Percentiles rank a stretch among this genome's conserved stretches.
These are phyloP conservation scores for Rostrhamus sociabilis DNA, from an alignment of 2,797 vertebrate genomes.

Conservation along the genomic window DNA sequence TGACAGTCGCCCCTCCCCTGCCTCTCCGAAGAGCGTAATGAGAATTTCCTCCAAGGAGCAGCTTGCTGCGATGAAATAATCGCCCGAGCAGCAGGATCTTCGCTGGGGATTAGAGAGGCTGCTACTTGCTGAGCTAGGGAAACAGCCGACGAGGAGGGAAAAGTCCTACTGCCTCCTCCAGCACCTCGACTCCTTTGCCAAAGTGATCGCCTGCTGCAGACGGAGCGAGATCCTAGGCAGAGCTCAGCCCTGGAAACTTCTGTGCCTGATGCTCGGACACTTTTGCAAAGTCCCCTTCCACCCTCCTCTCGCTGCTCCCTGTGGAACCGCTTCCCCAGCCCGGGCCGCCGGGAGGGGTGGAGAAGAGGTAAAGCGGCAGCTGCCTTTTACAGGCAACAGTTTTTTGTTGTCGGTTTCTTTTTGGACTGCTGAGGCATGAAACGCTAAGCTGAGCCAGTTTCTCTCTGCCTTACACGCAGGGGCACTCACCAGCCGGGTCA, in stretches of 20 bases:
- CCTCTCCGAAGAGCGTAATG: constrained; percentile 35
- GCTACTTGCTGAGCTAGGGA: constrained; percentile 51
- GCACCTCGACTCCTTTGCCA: not conserved
- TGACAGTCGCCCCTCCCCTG: constrained; percentile 60
- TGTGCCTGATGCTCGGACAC: not conserved
- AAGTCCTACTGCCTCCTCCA: not conserved
- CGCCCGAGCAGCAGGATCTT: constrained; percentile 44
- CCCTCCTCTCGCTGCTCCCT: not conserved
- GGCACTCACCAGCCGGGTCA: not conserved
- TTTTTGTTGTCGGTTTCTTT: constrained; percentile 27
- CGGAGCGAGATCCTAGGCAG: not conserved
- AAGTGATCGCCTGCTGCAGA: not conserved
- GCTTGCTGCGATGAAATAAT: constrained; percentile 59
- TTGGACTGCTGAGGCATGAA: not conserved
- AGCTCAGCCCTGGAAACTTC: constrained; percentile 21
- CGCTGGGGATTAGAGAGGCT: not conserved
- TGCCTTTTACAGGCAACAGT: constrained; percentile 55
- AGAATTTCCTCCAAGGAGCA: constrained; percentile 60
- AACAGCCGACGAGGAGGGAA: not conserved
- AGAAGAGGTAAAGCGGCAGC: constrained; percentile 24
- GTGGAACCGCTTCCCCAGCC: not conserved
- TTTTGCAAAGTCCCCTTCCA: not conserved
- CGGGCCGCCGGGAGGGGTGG: not conserved
- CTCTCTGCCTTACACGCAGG: not conserved
- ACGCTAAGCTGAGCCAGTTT: not conserved